phyloP scores from a whole-genome alignment of 2,888 invertebrate species.

The Drosophila acutilabella region DNA sequence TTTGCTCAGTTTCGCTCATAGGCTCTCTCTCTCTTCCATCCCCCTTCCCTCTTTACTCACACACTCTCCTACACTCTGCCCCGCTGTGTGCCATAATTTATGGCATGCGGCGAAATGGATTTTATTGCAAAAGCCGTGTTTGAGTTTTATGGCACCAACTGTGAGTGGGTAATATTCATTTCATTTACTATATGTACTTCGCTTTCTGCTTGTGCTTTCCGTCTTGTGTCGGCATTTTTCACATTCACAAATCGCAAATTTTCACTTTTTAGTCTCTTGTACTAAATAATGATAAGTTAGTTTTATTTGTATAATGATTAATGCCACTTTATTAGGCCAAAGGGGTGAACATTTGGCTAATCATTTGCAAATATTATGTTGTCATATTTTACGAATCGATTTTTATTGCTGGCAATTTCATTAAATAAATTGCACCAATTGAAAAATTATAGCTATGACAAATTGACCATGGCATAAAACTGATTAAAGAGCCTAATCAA shows the following conservation, averaged over 20 bases:
- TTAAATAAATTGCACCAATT: slow-evolving; percentile 51
- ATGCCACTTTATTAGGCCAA: slow-evolving; percentile 45
- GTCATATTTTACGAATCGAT: slow-evolving; percentile 52
- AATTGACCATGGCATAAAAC: slow-evolving; percentile 21
- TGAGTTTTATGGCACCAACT: slow-evolving; percentile 71
- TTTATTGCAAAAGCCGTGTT: slow-evolving; percentile 82
- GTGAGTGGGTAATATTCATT: slow-evolving; percentile 76
- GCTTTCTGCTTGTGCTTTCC: slow-evolving; percentile 27
- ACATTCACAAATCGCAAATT: slow-evolving; percentile 59
- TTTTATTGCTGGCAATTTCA: slow-evolving; percentile 57
- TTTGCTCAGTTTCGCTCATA: slow-evolving; percentile 57
- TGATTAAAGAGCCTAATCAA: slow-evolving; percentile 40
- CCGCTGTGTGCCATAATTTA: slow-evolving; percentile 73
- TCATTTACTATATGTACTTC: slow-evolving; percentile 73
- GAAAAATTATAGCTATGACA: slow-evolving; percentile 36
- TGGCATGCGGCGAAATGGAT: slow-evolving; percentile 80
- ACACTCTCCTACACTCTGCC: slow-evolving; percentile 12
- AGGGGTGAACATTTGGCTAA: slow-evolving; percentile 26
- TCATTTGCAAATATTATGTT: slow-evolving; percentile 42
- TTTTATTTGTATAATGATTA: slow-evolving; percentile 43
- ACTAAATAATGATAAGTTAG: slow-evolving; percentile 40
- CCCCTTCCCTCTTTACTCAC: background rate
- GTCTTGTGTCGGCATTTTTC: slow-evolving; percentile 31
- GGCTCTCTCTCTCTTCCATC: slow-evolving; percentile 25
- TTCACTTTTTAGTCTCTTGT: slow-evolving; percentile 61